Conservation (phyloP, 2,888 invertebrate species). For the Conops quadrifasciatus region DNA sequence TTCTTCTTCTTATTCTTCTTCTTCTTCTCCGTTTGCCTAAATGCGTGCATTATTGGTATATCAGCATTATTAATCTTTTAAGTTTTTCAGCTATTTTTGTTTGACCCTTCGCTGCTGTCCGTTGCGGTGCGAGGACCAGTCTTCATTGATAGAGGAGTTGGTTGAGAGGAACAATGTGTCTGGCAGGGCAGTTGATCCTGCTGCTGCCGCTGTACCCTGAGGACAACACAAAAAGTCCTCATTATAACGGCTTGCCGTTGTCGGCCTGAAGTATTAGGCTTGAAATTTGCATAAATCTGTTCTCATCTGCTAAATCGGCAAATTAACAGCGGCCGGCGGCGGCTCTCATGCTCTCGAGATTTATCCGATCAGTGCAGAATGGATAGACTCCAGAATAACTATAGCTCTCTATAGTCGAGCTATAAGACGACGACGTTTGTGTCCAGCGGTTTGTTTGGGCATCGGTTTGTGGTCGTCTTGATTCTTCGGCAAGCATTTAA, state of each 20-base stretch:
- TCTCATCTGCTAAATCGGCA: constrained; percentile 28
- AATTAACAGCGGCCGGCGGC: constrained; percentile 9
- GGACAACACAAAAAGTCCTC: not conserved
- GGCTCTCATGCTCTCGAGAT: no score
- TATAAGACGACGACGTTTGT: no score
- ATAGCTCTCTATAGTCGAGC: no score
- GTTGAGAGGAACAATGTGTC: no score
- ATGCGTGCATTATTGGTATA: no score
- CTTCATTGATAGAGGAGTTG: no score
- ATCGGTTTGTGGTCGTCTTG: no score
- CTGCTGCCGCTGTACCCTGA: not conserved
- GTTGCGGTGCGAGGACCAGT: no score
- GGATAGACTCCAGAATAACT: not conserved
- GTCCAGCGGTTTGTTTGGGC: no score
- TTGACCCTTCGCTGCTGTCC: not conserved
- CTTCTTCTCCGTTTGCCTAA: not conserved
- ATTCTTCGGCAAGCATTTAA: no score
- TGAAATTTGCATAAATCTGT: constrained; percentile 42
- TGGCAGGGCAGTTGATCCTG: no score
- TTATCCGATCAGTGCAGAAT: not conserved
- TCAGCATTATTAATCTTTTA: not conserved
- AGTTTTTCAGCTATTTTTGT: constrained; percentile 12
- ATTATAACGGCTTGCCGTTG: constrained; percentile 27
- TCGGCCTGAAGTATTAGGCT: constrained; percentile 32
- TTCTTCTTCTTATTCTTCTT: not conserved